Evolutionary conservation across 2,888 invertebrate genomes (phyloP).

Genomic region (Clistopyga incitator): DNA sequence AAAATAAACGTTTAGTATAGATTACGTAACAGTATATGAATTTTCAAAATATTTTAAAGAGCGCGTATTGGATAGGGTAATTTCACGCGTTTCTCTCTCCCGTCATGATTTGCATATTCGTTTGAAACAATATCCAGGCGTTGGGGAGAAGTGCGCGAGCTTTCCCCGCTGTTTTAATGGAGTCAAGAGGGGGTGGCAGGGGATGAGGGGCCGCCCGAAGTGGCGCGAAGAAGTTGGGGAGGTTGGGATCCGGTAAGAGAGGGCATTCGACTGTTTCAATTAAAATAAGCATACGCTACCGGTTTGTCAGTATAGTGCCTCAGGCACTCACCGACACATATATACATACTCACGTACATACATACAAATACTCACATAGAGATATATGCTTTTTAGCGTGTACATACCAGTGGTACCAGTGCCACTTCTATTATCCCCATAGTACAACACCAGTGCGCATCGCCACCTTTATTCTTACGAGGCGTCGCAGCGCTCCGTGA

Average conservation of each 20-base stretch:
- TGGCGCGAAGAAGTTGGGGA: constrained; percentile 49
- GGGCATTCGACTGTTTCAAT: constrained; percentile 80
- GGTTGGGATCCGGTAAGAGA: constrained; percentile 61
- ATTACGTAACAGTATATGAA: too few species aligned
- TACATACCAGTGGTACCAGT: constrained; percentile 33
- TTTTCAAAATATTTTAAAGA: too few species aligned
- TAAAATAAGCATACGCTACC: constrained; percentile 80
- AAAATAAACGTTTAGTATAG: too few species aligned
- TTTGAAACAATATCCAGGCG: constrained; percentile 83
- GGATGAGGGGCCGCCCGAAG: constrained; percentile 66
- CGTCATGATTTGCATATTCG: constrained; percentile 84
- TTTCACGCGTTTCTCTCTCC: constrained; percentile 63
- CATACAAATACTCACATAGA: constrained; percentile 6
- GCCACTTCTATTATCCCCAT: constrained; percentile 30
- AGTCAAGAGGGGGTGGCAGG: constrained; percentile 60
- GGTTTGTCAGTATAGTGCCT: constrained; percentile 53
- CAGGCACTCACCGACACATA: constrained; percentile 38
- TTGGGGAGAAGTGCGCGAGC: constrained; percentile 67
- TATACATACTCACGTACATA: neutral
- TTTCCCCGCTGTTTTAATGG: constrained; percentile 76
- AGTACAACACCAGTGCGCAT: constrained; percentile 57
- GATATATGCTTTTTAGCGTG: constrained; percentile 20
- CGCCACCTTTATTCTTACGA: constrained; percentile 63
- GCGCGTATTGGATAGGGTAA: constrained; percentile 46
- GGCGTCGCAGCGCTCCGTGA: constrained; percentile 50